These are phyloP conservation scores for Pygmarrhopalites habei DNA, from an alignment of 1,140 invertebrate species.

Conservation along the genomic window DNA sequence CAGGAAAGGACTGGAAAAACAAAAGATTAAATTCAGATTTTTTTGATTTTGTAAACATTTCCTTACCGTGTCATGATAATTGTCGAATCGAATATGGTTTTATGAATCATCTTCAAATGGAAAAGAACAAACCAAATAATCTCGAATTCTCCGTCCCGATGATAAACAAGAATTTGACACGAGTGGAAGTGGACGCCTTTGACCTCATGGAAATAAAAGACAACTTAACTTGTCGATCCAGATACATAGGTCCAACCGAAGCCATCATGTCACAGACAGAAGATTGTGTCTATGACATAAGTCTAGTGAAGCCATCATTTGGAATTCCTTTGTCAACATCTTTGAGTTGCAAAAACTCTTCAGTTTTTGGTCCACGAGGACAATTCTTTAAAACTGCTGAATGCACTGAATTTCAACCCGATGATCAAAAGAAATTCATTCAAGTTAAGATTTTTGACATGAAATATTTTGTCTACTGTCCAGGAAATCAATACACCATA, in stretches of 20 bases:
- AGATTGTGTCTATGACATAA: conserved; percentile 24
- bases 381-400: not conserved
- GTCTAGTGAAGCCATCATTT: no score
- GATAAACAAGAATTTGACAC: not conserved
- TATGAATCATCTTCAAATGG: not conserved
- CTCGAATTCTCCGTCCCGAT: conserved; percentile 14
- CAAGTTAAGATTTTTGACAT: conserved; percentile 21
- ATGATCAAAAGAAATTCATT: conserved; percentile 10
- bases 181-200: conserved; percentile 20
- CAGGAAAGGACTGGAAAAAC: not conserved
- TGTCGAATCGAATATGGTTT: no score
- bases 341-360: not conserved
- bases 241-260: conserved; percentile 8
- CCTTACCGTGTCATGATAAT: not conserved
- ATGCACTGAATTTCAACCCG: conserved; percentile 9
- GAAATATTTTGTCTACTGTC: conserved; percentile 16
- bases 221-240: conserved; percentile 1
- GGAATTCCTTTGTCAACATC: no score
- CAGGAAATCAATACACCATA: conserved; percentile 1
- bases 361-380: not conserved
- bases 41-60: conserved; percentile 18
- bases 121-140: conserved; percentile 1
- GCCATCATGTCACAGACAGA: conserved; percentile 4
- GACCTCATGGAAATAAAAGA: not conserved
- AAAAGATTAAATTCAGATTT: conserved; percentile 3